phyloP scores from a whole-genome alignment of 2,888 invertebrate genomes.

The Ernsta delagoae region DNA sequence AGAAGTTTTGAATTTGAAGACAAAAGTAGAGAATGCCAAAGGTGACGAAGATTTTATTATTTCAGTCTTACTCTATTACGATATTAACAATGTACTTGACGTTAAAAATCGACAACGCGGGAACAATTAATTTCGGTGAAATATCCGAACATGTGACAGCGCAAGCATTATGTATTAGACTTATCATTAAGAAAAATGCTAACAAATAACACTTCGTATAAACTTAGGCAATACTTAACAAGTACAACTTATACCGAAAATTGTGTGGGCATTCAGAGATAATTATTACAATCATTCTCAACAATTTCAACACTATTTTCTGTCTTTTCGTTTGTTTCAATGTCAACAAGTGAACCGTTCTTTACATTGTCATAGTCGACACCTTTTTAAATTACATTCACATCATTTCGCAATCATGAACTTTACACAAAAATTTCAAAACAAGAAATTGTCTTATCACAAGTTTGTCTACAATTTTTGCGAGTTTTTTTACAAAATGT shows the following conservation, averaged over 20 bases:
- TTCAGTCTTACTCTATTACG: slow-evolving; percentile 18
- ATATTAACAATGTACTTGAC: slow-evolving; percentile 13
- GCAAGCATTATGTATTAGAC: slow-evolving; percentile 70
- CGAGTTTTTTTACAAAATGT: too few relatives aligned
- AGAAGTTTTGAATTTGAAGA: not conserved
- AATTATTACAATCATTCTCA: slow-evolving; percentile 16
- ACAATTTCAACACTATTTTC: not conserved
- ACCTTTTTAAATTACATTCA: too few relatives aligned
- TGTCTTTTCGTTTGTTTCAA: too few relatives aligned
- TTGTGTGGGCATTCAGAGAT: slow-evolving; percentile 50
- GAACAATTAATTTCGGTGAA: slow-evolving; percentile 30
- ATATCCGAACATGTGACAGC: slow-evolving; percentile 48
- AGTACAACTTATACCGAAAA: slow-evolving; percentile 71
- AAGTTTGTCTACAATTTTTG: not conserved
- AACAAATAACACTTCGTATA: slow-evolving; percentile 75
- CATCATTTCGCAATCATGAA: not conserved
- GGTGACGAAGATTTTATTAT: not conserved
- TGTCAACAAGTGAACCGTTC: not conserved
- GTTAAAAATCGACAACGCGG: slow-evolving; percentile 26
- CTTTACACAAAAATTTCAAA: not conserved
- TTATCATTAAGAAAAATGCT: slow-evolving; percentile 77
- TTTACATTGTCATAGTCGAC: slow-evolving; percentile 4
- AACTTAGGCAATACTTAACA: slow-evolving; percentile 82
- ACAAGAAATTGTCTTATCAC: not conserved
- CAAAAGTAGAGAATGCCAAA: not conserved